phyloP scores from a whole-genome alignment of 2,113 vertebrate genomes.

The Prunella fulvescens region DNA sequence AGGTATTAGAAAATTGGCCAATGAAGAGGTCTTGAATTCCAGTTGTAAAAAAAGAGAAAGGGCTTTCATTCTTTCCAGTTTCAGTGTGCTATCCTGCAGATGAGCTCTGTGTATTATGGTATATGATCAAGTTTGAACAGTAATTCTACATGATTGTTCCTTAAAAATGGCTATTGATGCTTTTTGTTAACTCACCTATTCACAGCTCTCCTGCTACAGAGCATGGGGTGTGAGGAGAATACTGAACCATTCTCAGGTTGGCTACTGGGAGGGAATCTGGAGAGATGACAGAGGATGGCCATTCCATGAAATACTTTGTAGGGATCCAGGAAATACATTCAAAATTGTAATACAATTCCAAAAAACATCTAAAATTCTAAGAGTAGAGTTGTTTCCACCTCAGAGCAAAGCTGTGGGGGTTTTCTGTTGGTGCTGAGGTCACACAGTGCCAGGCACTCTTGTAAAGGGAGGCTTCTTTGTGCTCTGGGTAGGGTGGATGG shows the following conservation, averaged over 20 bases:
- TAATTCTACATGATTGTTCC: slow-evolving; percentile 45
- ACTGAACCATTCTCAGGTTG: neutral
- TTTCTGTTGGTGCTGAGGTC: neutral
- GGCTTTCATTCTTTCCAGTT: neutral
- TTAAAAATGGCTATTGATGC: slow-evolving; percentile 45
- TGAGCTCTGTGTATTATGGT: neutral
- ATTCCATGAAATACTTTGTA: neutral
- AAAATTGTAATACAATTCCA: neutral
- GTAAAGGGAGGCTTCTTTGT: neutral
- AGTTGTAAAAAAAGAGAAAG: neutral
- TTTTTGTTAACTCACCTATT: slow-evolving; percentile 31
- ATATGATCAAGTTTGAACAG: slow-evolving; percentile 15
- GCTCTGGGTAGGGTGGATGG: neutral
- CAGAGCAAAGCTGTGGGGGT: neutral
- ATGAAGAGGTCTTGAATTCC: slow-evolving; percentile 9
- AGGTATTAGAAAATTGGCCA: slow-evolving; percentile 8
- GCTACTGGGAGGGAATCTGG: neutral
- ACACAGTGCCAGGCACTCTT: neutral
- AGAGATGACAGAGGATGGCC: neutral
- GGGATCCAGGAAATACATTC: neutral
- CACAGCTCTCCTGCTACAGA: neutral
- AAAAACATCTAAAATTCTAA: neutral
- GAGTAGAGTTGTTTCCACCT: neutral
- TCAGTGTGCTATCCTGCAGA: neutral
- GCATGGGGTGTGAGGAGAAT: neutral